Evolutionary conservation across 2,113 vertebrate species (phyloP).

Genomic region (Ceyx melanurus): DNA sequence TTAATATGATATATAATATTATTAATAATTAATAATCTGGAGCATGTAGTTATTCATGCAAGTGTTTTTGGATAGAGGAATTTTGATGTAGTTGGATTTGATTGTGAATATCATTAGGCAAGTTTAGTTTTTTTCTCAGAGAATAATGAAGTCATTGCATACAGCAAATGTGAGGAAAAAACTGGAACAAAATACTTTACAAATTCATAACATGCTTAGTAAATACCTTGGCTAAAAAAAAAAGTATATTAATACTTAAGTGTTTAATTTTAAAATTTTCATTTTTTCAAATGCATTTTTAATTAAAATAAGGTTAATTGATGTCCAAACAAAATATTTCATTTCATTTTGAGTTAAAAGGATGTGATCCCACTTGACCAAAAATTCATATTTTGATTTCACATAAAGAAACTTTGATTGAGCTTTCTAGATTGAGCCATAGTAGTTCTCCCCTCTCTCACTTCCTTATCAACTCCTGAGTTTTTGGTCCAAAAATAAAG

Average conservation of each 20-base stretch:
- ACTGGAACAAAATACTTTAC: neutral
- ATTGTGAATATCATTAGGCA: neutral
- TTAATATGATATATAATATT: neutral
- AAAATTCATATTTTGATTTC: neutral
- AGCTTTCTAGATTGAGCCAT: neutral
- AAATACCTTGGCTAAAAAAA: neutral
- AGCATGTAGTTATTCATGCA: neutral
- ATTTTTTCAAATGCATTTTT: neutral
- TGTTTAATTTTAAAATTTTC: neutral
- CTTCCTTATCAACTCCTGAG: neutral
- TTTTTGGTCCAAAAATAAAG: accelerated
- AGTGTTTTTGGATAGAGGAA: neutral
- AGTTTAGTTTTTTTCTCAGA: neutral
- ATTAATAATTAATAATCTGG: neutral
- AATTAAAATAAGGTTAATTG: neutral
- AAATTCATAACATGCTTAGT: neutral
- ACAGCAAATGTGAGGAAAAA: neutral
- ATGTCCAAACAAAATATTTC: neutral
- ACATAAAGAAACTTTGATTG: neutral
- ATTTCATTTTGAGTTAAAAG: neutral
- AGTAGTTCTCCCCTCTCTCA: neutral
- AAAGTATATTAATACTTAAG: neutral
- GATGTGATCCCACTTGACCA: neutral
- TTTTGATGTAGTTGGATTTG: neutral
- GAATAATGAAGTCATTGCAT: neutral